A percentile compares a stretch with the other conserved stretches of the same genome.
Conservation (phyloP, 2,113 vertebrate species). For the Strix aluco region DNA sequence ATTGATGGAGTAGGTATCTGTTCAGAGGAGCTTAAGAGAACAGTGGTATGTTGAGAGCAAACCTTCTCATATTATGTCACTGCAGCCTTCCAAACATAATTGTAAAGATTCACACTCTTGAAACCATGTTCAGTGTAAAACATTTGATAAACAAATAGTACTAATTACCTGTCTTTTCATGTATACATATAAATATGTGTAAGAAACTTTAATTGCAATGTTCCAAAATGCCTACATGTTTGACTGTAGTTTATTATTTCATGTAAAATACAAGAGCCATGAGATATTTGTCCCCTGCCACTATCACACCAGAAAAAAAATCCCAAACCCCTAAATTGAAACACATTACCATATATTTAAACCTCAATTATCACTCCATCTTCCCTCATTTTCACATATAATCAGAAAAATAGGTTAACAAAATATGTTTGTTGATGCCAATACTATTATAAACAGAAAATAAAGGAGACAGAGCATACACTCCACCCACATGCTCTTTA, state of each 20-base stretch:
- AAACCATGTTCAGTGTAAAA: background rate
- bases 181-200: constrained; percentile 57
- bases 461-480: background rate
- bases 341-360: background rate
- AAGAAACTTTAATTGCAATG: constrained; percentile 23
- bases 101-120: background rate
- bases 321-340: background rate
- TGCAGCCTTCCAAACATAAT: background rate
- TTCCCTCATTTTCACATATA: background rate
- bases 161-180: constrained; percentile 34
- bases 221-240: constrained; percentile 3
- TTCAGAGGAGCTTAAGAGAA: background rate
- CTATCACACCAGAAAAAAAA: background rate
- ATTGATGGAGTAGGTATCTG: background rate
- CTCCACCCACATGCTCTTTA: background rate
- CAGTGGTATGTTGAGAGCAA: background rate
- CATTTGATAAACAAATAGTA: constrained; percentile 9
- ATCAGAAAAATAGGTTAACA: background rate
- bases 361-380: background rate
- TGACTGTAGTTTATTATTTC: constrained; percentile 21
- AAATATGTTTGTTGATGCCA: background rate
- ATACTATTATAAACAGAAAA: background rate
- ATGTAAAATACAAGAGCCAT: background rate
- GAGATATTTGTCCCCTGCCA: background rate
- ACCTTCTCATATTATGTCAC: background rate